Base-by-base conservation (phyloP, 2,797 vertebrate genomes). In the Gambusia yucatana region DNA sequence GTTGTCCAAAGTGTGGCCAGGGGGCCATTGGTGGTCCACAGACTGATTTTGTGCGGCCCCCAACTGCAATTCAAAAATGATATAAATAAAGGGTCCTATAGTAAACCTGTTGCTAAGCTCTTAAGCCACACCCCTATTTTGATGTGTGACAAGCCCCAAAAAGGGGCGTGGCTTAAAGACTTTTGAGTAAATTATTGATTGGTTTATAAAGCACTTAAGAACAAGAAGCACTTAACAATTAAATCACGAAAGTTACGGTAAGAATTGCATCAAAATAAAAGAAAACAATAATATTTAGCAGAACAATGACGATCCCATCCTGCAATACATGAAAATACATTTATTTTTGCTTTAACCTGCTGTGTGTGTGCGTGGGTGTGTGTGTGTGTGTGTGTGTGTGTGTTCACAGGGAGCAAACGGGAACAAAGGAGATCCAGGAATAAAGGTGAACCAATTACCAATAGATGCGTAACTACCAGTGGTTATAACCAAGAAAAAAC, bases 381-480 rank as follows among this genome's bases (percentile, higher is more conserved):
- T n/a, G 39, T n/a, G 61, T 57, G 57, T 30, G 20, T 36, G 77
- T 85, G 59, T 65, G 22, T 69, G 63, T 61, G 61, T 65, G 16
- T 43, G 77, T 86, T 75, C 78, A 2, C 89, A 99, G 98, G 97
- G 98, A 79, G 87, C 78, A 33, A 97, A 95, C 86, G 98, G 98
- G 72, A 94, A 92, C 76, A 97, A 93, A 84, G 98, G 98, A 73
- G 96, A 96, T 59, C 84, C 57, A 73, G 98, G 98, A 90, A 92
- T 86, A 85, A 98, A 96, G 98, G 98, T 99, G 86, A 80, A 57
- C 52, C 11, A 2, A 8, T 25, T 16, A 10, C 5, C 0, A 0
- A 20, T 20, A 1, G 3, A 6, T 43, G 2, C 6, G 0, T 30
- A 28, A n/a, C 11, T 5, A 7, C 57, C 41, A 28, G 3, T 1